phyloP scores from a whole-genome alignment of 2,888 invertebrate genomes.

The Drosophila paracracens region DNA sequence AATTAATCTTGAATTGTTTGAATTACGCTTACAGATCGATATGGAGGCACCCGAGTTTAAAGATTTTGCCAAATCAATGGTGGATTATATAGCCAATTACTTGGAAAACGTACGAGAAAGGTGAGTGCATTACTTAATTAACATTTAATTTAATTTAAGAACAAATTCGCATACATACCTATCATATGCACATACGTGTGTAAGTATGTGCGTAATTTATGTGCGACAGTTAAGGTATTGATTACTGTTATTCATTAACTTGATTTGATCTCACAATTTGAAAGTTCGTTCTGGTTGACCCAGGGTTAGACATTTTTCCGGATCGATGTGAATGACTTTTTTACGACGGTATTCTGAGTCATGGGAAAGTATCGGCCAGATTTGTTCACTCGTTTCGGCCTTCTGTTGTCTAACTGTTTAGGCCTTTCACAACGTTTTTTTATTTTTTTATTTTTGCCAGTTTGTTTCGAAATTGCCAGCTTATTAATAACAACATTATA shows the following conservation, averaged over 20 bases:
- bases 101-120: constrained; percentile 97
- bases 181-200: background rate
- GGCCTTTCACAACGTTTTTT: constrained; percentile 44
- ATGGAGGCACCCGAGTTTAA: constrained; percentile 94
- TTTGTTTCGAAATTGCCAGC: constrained; percentile 31
- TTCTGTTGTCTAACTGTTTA: constrained; percentile 32
- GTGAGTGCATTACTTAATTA: constrained; percentile 84
- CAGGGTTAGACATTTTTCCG: constrained; percentile 39
- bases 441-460: constrained; percentile 30
- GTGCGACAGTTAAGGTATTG: background rate
- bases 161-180: constrained; percentile 14
- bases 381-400: constrained; percentile 27
- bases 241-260: constrained; percentile 36
- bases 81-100: constrained; percentile 97
- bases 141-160: constrained; percentile 45
- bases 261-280: constrained; percentile 65
- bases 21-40: constrained; percentile 79
- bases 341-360: constrained; percentile 31
- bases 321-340: constrained; percentile 18
- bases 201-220: background rate
- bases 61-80: constrained; percentile 96
- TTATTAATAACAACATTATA: constrained; percentile 54
- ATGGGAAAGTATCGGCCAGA: constrained; percentile 51
- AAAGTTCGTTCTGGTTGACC: constrained; percentile 72
- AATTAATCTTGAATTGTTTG: constrained; percentile 14